Conservation (phyloP, 2,888 invertebrate species). For the Caenorhabditis doughertyi region DNA sequence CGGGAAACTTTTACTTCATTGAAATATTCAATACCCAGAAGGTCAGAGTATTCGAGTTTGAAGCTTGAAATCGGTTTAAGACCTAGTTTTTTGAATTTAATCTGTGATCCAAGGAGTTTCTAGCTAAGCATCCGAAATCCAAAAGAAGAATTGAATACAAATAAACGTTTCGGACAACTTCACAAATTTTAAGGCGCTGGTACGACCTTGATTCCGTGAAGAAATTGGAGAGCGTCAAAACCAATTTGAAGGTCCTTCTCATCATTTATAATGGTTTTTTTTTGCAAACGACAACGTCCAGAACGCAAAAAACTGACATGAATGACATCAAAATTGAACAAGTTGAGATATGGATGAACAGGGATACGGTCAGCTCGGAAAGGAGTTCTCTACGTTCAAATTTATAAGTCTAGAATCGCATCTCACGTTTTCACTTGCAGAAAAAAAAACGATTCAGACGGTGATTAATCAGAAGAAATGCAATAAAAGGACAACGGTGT, state of each 20-base stretch:
- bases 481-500: constrained; percentile 1
- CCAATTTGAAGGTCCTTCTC: constrained; percentile 52
- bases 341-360: neutral
- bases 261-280: constrained; percentile 43
- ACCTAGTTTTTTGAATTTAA: no score
- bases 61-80: no score
- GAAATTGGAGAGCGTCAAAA: constrained; percentile 31
- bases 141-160: constrained; percentile 5
- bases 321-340: constrained; percentile 16
- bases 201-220: constrained; percentile 32
- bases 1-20: no score
- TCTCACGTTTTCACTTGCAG: no score
- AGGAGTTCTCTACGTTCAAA: no score
- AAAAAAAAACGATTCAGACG: no score
- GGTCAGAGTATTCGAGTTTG: no score
- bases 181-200: constrained; percentile 32
- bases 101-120: no score
- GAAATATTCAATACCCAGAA: no score
- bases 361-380: neutral
- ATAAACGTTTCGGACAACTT: constrained; percentile 16
- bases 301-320: constrained; percentile 9
- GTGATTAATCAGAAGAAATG: neutral
- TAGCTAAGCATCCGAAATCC: no score
- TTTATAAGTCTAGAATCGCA: no score
- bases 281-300: neutral